Conservation (phyloP, 2,113 vertebrate genomes). For the Caranx melampygus region DNA sequence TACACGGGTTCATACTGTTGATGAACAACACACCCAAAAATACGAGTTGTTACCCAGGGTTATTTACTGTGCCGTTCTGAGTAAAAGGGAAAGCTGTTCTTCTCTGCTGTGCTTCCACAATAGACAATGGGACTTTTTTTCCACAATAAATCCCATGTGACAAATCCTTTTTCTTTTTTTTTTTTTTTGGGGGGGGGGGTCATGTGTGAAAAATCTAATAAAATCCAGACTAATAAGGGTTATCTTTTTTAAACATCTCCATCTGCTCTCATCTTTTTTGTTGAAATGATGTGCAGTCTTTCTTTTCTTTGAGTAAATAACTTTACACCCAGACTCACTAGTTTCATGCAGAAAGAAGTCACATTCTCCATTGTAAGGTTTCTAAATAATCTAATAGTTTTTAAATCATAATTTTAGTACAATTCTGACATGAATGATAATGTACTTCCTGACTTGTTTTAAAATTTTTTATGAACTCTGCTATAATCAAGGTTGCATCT, state of each 20-base stretch:
- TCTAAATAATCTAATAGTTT: neutral
- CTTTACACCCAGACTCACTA: conserved; percentile 11
- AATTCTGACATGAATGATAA: neutral
- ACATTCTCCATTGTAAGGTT: neutral
- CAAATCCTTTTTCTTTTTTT: neutral
- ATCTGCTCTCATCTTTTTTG: neutral
- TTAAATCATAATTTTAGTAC: neutral
- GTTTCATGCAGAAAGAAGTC: neutral
- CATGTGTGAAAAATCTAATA: neutral
- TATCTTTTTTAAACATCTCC: neutral
- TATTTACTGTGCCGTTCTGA: conserved; percentile 6
- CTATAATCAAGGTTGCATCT: conserved; percentile 13
- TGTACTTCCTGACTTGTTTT: conserved; percentile 23
- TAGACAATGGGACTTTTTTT: neutral
- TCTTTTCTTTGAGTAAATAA: neutral
- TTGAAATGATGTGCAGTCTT: neutral
- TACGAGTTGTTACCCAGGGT: neutral
- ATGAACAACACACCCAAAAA: neutral
- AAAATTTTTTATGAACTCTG: neutral
- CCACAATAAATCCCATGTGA: neutral
- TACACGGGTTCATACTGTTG: conserved; percentile 4
- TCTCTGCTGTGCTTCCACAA: conserved; percentile 58
- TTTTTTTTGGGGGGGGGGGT: neutral
- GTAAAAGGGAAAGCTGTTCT: conserved; percentile 32
- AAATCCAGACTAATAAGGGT: neutral